A percentile compares a stretch with the other conserved stretches of the same genome.
Conservation (phyloP, 2,113 vertebrate species). For the Zapus hudsonius region DNA sequence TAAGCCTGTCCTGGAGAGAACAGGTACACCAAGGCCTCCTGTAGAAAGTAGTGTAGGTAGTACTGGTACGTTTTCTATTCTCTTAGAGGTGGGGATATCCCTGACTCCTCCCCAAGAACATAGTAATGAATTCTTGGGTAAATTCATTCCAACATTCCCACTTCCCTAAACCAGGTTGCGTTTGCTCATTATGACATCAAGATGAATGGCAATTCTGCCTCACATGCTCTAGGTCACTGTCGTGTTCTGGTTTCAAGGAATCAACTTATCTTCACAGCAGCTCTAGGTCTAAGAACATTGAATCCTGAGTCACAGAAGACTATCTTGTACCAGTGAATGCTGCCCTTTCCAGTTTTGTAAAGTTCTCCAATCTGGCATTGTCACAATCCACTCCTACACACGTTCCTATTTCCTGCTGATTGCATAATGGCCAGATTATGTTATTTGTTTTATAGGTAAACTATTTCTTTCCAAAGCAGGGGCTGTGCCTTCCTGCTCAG, state of each 20-base stretch:
- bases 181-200: constrained; percentile 13
- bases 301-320: background rate
- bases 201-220: background rate
- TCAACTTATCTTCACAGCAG: background rate
- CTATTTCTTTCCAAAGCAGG: background rate
- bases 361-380: background rate
- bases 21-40: background rate
- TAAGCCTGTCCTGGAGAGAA: background rate
- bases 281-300: background rate
- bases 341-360: background rate
- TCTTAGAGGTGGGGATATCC: background rate
- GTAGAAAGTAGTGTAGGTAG: background rate
- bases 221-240: background rate
- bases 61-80: constrained; percentile 2
- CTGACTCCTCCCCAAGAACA: background rate
- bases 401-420: background rate
- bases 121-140: background rate
- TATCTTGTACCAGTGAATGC: background rate
- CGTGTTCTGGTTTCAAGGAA: background rate
- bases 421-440: background rate
- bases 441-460: background rate
- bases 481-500: background rate
- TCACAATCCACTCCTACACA: constrained; percentile 4
- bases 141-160: background rate
- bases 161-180: background rate